Base-by-base conservation (phyloP, 2,113 vertebrate species). In the Myrmophylax atrothorax region DNA sequence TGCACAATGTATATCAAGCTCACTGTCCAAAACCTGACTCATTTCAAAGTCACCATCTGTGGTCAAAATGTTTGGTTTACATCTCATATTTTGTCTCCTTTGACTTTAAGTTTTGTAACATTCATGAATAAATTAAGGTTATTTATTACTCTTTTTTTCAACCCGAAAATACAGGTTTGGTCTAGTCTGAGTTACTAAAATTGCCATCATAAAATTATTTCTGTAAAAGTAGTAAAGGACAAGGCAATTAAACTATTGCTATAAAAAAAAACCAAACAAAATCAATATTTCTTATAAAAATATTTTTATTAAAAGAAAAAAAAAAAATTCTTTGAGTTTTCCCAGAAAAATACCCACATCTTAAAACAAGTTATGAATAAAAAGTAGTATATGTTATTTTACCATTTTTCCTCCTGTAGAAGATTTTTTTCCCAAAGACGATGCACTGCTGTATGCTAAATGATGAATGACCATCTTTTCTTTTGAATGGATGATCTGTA, bases 241-340 rank as follows among this genome's bases (percentile, higher is more conserved):
- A 55, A 72, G 6, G 2, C 3, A 85, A 44, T 53, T 4, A 76
- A 80, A 33, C 0, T 20, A 24, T 1, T 46, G 1, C 1, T 49
- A 53, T 2, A 0, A 19, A 38, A 77, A 37, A 20, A n/a, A n/a
- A n/a, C n/a, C 26, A 67, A 40, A 35, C 4, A n/a, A 47, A 53
- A 37, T 15, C 4, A 50, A 6, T 9, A n/a, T 59, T 44, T 67
- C 2, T 19, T 76, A 28, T 29, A 70, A 38, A 28, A 47, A 47
- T 16, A 13, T 8, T 44, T 76, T 64, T 25, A 24, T 24, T 10
- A 28, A 4, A 2, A 17, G 49, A 73, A 63, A 28, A 18, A 73
- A 63, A 28, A 18, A 17, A 42, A 28, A 20, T 22, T 67, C 3
- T 33, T 69, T 3, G 18, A 1, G 3, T 44, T 85, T 81, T 56